Evolutionary conservation across 2,888 invertebrate species (phyloP), one percentile per base, ranked within the genome.

Genomic region (Erebia ligea): DNA sequence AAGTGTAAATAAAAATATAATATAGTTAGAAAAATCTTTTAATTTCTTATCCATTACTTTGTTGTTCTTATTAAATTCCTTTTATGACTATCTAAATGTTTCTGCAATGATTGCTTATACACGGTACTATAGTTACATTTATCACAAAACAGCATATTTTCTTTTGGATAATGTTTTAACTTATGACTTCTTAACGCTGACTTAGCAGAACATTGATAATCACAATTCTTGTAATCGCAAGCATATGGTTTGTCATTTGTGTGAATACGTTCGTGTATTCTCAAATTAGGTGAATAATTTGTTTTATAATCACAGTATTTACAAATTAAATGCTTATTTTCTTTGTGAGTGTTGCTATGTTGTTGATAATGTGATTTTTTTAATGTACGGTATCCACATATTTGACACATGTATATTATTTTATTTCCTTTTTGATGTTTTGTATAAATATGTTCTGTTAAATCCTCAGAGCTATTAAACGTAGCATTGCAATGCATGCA

Each of bases 41-140:
- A 21, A 21, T 17, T 17, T 8, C 11, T 42, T 58, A 8, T 58
- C 25, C 8, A 58, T 45, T 61, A 19, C 1, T 9, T 40, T 42
- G 40, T 34, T 19, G 19, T 68, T 68, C 71, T 72, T 0, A 81
- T 69, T 69, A 67, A 76, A 67, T 82, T 82, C 50, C 84, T 81
- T 15, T 13, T 70, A 78, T 84, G 83, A 75, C 80, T 82, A 42
- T 81, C 78, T 21, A 78, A 62, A 73, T 87, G 87, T 71, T 82
- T 85, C 42, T 78, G 80, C 17, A 87, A 78, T 9, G 81, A 82
- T 59, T 83, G 82, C 48, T 72, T 86, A 73, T 87, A 87, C 1
- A 86, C 80, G 25, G 87, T 87, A 50, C 77, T 81, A 67, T 86
- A 87, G 67, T 76, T 80, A 70, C 87, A 87, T 74, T 83, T 82